These are phyloP conservation scores for Merluccius polli DNA, from an alignment of 2,797 vertebrate genomes.

Conservation along the genomic window DNA sequence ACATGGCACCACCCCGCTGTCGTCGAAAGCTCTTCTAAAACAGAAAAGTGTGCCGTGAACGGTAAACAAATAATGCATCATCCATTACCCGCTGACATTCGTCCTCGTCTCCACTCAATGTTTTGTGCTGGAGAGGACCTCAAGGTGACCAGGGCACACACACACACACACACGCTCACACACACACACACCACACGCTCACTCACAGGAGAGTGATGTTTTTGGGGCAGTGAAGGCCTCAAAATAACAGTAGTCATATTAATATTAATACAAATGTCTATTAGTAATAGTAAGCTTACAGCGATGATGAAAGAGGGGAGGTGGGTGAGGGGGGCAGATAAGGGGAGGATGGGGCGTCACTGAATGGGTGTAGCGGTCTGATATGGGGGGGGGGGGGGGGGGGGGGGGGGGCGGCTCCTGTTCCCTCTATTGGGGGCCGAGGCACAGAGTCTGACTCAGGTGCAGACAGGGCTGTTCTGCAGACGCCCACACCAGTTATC, in stretches of 20 bases:
- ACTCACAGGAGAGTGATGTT: conserved; percentile 32
- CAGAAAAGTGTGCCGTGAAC: background rate
- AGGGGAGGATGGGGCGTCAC: background rate
- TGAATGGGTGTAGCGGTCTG: background rate
- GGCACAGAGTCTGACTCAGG: conserved; percentile 69
- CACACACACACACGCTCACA: background rate
- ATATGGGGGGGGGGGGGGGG: background rate
- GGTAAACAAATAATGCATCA: conserved; percentile 17
- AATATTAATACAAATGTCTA: no score
- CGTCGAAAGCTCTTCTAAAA: background rate
- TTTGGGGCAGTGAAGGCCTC: conserved; percentile 32
- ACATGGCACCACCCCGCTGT: background rate
- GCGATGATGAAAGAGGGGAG: conserved; percentile 35
- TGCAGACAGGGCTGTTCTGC: conserved; percentile 68
- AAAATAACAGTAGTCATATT: conserved; percentile 38
- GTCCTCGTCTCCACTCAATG: no score
- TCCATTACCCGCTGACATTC: conserved; percentile 26
- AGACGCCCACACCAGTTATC: conserved; percentile 66
- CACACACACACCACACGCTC: background rate
- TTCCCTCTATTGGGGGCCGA: conserved; percentile 52
- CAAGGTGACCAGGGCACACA: background rate
- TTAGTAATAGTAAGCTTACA: conserved; percentile 14
- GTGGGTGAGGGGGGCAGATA: background rate
- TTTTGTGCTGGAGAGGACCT: background rate
- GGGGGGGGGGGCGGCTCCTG: conserved; percentile 35